Evolutionary conservation across 92 coral and sea anemone species (phyloP).

Genomic region (Isaurus tuberculatus): DNA sequence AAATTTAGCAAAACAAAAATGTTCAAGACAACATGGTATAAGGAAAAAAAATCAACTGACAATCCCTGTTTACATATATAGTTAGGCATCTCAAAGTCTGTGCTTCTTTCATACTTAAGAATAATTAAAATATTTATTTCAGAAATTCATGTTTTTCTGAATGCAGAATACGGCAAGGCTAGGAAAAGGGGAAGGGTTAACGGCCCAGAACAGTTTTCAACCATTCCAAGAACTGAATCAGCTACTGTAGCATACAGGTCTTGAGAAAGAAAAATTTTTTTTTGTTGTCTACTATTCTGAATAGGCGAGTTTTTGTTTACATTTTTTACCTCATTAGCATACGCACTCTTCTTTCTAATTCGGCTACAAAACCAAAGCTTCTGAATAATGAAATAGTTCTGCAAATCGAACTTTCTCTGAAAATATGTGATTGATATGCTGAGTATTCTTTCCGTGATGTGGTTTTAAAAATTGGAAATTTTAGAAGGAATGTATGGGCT

Average conservation of each 20-base stretch:
- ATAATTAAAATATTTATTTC: slow-evolving; percentile 15
- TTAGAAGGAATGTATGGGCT: too few species aligned
- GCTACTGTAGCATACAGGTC: slow-evolving; percentile 8
- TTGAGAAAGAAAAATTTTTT: too few species aligned
- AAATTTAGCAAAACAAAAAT: slow-evolving; percentile 19
- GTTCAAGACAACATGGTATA: slow-evolving; percentile 7
- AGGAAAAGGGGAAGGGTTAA: slow-evolving; percentile 10
- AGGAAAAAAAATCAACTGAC: slow-evolving; percentile 27
- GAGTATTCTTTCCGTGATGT: too few species aligned
- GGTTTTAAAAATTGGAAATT: too few species aligned
- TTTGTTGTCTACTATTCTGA: slow-evolving; percentile 1
- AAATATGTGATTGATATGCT: background rate
- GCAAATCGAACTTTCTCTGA: too few species aligned
- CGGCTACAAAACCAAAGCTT: too few species aligned
- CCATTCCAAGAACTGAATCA: slow-evolving; percentile 2
- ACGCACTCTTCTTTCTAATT: too few species aligned
- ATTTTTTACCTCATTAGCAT: too few species aligned
- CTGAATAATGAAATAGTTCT: too few species aligned
- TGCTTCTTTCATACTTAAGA: slow-evolving; percentile 26
- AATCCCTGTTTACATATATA: slow-evolving; percentile 21
- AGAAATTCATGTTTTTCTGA: slow-evolving; percentile 14
- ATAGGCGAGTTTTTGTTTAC: too few species aligned
- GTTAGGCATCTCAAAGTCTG: slow-evolving; percentile 31
- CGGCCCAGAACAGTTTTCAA: slow-evolving; percentile 5
- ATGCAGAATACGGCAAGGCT: slow-evolving; percentile 6